Evolutionary conservation across 1,140 invertebrate species (phyloP).

Genomic region (Hyles vespertilio): DNA sequence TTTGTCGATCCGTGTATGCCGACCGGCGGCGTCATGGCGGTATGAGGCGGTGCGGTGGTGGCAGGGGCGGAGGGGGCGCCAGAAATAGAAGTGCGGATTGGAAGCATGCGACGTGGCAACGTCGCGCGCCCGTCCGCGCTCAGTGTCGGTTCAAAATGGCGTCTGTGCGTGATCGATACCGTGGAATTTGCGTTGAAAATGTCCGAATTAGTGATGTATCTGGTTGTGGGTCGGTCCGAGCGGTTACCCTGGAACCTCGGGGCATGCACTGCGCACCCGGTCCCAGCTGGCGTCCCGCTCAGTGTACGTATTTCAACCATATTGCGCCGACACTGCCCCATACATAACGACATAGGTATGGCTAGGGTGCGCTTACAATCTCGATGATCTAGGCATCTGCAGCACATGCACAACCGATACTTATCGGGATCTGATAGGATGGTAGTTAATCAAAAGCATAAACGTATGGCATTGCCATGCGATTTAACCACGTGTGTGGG

Average conservation of each 20-base stretch:
- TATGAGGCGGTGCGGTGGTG: slow-evolving; percentile 22
- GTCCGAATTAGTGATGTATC: slow-evolving; percentile 64
- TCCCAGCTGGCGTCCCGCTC: slow-evolving; percentile 48
- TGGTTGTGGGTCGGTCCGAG: slow-evolving; percentile 60
- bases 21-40: slow-evolving; percentile 39
- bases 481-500: too few relatives aligned
- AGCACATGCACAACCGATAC: slow-evolving; percentile 11
- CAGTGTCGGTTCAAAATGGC: slow-evolving; percentile 74
- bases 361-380: slow-evolving; percentile 32
- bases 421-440: too few relatives aligned
- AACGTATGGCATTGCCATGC: too few relatives aligned
- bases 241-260: slow-evolving; percentile 50
- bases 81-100: slow-evolving; percentile 68
- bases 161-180: slow-evolving; percentile 73
- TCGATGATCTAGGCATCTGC: slow-evolving; percentile 39
- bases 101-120: slow-evolving; percentile 69
- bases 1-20: slow-evolving; percentile 58
- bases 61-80: slow-evolving; percentile 44
- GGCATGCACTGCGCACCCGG: slow-evolving; percentile 43
- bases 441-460: too few relatives aligned
- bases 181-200: slow-evolving; percentile 66
- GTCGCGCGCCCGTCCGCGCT: slow-evolving; percentile 50
- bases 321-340: slow-evolving; percentile 59
- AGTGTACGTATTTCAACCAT: slow-evolving; percentile 70
- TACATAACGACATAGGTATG: slow-evolving; percentile 56